Conservation (phyloP, 1,140 invertebrate species). For the Bombus pyrosoma region DNA sequence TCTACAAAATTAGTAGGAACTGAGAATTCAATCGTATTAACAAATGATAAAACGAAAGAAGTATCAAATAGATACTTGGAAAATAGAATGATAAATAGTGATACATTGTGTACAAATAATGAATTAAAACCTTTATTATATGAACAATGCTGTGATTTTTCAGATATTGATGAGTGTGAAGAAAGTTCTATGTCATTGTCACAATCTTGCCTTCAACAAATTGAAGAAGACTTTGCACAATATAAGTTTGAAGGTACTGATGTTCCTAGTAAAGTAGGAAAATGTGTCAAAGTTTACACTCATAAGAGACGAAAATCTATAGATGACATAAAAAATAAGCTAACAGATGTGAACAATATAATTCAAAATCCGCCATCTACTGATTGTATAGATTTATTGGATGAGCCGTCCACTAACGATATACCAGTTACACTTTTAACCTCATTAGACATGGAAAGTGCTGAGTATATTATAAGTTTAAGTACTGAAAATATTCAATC, state of each 20-base stretch:
- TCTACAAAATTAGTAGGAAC: slow-evolving; percentile 5
- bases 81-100: slow-evolving; percentile 35
- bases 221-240: slow-evolving; percentile 47
- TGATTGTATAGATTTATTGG: slow-evolving; percentile 75
- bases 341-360: slow-evolving; percentile 59
- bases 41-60: slow-evolving; percentile 35
- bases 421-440: slow-evolving; percentile 74
- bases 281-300: slow-evolving; percentile 78
- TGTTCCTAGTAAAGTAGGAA: slow-evolving; percentile 72
- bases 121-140: slow-evolving; percentile 60
- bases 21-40: neutral
- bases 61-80: slow-evolving; percentile 28
- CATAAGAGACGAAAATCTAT: slow-evolving; percentile 74
- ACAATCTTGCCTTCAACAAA: slow-evolving; percentile 50
- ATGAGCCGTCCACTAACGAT: slow-evolving; percentile 72
- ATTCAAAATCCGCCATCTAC: slow-evolving; percentile 67
- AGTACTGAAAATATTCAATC: slow-evolving; percentile 74
- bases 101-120: slow-evolving; percentile 34
- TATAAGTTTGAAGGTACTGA: slow-evolving; percentile 65
- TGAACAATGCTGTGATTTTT: slow-evolving; percentile 76
- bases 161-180: slow-evolving; percentile 60
- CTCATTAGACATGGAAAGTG: slow-evolving; percentile 74
- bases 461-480: slow-evolving; percentile 76
- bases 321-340: slow-evolving; percentile 62
- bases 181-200: slow-evolving; percentile 44